A percentile compares a stretch with the other conserved stretches of the same genome.
phyloP scores from a whole-genome alignment of 2,797 vertebrate genomes.

The Enteromius radiatus region DNA sequence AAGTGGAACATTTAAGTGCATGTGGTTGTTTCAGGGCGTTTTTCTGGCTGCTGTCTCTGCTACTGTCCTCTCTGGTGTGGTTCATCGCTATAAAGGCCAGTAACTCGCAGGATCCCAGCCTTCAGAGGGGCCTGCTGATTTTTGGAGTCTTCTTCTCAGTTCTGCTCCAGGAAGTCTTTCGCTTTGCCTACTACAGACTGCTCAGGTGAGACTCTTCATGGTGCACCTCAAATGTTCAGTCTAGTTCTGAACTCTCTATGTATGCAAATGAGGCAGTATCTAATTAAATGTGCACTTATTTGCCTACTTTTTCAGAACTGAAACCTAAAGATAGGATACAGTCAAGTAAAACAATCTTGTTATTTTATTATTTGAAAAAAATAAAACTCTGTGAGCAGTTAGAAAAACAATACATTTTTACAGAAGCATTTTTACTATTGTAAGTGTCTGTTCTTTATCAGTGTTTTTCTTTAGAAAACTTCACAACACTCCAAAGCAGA shows the following conservation, averaged over 20 bases:
- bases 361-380: background rate
- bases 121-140: conserved; percentile 76
- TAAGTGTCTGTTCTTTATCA: too few species aligned
- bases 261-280: background rate
- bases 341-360: background rate
- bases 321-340: background rate
- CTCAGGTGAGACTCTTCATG: conserved; percentile 69
- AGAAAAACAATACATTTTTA: background rate
- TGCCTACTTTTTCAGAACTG: background rate
- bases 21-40: conserved; percentile 72
- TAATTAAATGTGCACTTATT: background rate
- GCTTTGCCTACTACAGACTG: conserved; percentile 80
- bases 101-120: conserved; percentile 54
- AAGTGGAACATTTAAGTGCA: background rate
- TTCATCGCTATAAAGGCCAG: conserved; percentile 77
- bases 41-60: conserved; percentile 80
- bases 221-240: background rate
- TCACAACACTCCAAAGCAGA: too few species aligned
- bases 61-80: conserved; percentile 81
- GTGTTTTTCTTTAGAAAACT: too few species aligned
- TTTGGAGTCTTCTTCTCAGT: conserved; percentile 80
- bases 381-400: background rate
- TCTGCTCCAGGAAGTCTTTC: conserved; percentile 79
- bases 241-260: background rate
- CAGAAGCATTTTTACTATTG: too few species aligned